Evolutionary conservation across 2,888 invertebrate genomes (phyloP).

Genomic region (Dasypogon diadema): DNA sequence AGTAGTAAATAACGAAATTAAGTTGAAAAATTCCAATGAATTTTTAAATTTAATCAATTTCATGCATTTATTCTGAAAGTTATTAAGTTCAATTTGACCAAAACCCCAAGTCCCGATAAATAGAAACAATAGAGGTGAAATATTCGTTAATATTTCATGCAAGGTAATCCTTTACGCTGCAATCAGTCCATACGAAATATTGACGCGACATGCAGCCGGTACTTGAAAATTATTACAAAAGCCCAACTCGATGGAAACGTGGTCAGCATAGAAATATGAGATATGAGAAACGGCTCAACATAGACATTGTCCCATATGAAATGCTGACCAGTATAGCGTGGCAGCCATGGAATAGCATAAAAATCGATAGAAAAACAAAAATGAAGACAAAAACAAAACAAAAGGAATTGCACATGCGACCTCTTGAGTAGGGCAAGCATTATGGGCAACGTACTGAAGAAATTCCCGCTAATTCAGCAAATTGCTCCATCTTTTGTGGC

Average conservation of each 20-base stretch:
- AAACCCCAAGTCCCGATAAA: too few relatives aligned
- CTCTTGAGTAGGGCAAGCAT: not conserved
- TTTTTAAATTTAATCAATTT: too few relatives aligned
- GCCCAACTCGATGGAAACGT: conserved; percentile 4
- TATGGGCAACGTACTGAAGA: not conserved
- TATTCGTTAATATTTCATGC: not conserved
- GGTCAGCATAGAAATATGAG: conserved; percentile 24
- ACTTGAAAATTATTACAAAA: conserved; percentile 19
- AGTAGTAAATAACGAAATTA: too few relatives aligned
- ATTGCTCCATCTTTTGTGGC: not conserved
- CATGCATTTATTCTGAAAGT: too few relatives aligned
- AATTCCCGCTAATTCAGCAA: conserved; percentile 36
- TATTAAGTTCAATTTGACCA: too few relatives aligned
- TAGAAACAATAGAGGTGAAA: too few relatives aligned
- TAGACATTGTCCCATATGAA: not conserved
- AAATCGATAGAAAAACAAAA: not conserved
- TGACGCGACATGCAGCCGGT: not conserved
- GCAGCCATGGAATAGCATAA: not conserved
- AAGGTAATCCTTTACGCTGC: not conserved
- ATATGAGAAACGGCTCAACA: not conserved
- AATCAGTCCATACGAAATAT: conserved; percentile 10
- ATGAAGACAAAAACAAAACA: not conserved
- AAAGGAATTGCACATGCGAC: conserved; percentile 4
- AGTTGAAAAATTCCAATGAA: too few relatives aligned
- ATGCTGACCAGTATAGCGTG: conserved; percentile 11